Percentiles rank a stretch among this genome's conserved stretches.
Conservation (phyloP, 2,888 invertebrate species). For the Drosophila sordidula region DNA sequence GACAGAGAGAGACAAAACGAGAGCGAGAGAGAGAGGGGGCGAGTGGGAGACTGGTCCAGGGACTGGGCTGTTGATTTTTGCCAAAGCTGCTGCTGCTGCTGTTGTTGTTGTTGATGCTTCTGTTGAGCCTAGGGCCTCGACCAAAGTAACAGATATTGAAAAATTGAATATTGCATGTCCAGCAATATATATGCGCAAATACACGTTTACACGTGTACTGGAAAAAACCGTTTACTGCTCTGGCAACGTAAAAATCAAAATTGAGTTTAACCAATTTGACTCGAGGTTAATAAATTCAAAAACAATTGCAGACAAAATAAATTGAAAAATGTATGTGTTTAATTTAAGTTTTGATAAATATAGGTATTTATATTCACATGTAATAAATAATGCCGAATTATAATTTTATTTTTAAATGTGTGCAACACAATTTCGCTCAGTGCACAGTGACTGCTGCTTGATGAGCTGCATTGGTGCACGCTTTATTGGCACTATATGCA, state of each 20-base stretch:
- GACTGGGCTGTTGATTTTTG: constrained; percentile 69
- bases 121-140: constrained; percentile 50
- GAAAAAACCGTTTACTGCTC: constrained; percentile 5
- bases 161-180: constrained; percentile 78
- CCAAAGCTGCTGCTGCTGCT: constrained; percentile 60
- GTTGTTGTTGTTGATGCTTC: constrained; percentile 24
- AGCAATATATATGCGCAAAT: constrained; percentile 34
- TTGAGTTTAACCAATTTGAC: too few relatives aligned
- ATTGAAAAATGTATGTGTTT: too few relatives aligned
- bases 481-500: constrained; percentile 71
- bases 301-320: too few relatives aligned
- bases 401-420: too few relatives aligned
- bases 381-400: too few relatives aligned
- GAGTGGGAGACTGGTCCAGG: constrained; percentile 4
- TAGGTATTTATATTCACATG: too few relatives aligned
- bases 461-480: constrained; percentile 58
- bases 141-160: constrained; percentile 75
- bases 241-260: too few relatives aligned
- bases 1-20: constrained; percentile 6
- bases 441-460: constrained; percentile 39
- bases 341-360: not conserved
- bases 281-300: too few relatives aligned
- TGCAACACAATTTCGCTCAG: constrained; percentile 13
- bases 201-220: constrained; percentile 27
- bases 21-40: not conserved